A percentile compares a stretch with the other conserved stretches of the same genome.
Conservation (phyloP, 2,888 invertebrate genomes). For the Parnassius mnemosyne region DNA sequence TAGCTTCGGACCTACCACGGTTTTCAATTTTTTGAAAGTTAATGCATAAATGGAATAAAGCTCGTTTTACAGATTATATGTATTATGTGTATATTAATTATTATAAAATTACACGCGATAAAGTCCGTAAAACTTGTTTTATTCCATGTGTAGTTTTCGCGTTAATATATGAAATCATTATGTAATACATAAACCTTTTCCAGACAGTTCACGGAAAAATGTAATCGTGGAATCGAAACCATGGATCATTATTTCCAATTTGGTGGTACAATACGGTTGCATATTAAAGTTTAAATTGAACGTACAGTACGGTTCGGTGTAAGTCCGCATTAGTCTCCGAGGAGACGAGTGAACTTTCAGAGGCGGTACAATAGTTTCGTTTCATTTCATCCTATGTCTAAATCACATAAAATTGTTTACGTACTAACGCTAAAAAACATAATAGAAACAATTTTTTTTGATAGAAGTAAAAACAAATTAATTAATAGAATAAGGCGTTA, state of each 20-base stretch:
- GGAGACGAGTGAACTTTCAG: conserved; percentile 42
- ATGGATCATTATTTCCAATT: conserved; percentile 74
- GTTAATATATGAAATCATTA: too few species aligned
- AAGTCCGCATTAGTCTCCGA: conserved; percentile 73
- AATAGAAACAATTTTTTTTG: too few species aligned
- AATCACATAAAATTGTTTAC: conserved; percentile 7
- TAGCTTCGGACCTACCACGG: too few species aligned
- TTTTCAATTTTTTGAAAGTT: too few species aligned
- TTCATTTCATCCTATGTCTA: conserved; percentile 11
- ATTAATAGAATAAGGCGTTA: too few species aligned
- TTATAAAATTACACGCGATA: too few species aligned
- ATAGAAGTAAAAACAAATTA: too few species aligned
- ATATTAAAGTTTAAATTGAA: conserved; percentile 79
- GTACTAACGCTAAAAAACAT: background rate
- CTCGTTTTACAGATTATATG: too few species aligned
- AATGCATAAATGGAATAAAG: too few species aligned
- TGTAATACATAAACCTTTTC: background rate
- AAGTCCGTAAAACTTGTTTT: too few species aligned
- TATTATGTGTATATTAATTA: too few species aligned
- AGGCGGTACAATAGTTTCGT: conserved; percentile 17
- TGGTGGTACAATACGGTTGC: conserved; percentile 60
- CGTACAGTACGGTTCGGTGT: conserved; percentile 68
- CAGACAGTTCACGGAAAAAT: conserved; percentile 3
- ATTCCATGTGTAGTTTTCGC: too few species aligned
- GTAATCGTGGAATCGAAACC: conserved; percentile 37